Percentiles rank a stretch among this genome's conserved stretches.
Conservation (phyloP, 92 coral and sea anemone species). For the Porites divaricata region DNA sequence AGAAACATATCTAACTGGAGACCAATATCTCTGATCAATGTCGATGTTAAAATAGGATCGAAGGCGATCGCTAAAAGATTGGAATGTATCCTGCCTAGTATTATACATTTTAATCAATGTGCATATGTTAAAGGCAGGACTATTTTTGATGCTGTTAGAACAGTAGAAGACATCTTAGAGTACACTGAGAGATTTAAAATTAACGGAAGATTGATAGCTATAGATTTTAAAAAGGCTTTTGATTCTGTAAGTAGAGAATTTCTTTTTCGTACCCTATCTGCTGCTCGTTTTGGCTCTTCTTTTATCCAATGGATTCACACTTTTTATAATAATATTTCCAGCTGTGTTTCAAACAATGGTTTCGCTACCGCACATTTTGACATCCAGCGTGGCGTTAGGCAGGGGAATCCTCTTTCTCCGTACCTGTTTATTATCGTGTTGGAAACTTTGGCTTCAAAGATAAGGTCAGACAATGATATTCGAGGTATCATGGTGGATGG, state of each 20-base stretch:
- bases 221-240: conserved; percentile 43
- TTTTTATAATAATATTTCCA: conserved; percentile 20
- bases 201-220: conserved; percentile 23
- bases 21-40: conserved; percentile 9
- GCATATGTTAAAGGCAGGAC: background rate
- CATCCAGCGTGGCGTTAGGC: conserved; percentile 1
- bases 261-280: conserved; percentile 11
- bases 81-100: too few relatives aligned
- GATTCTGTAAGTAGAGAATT: conserved; percentile 20
- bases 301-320: conserved; percentile 44
- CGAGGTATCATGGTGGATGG: conserved; percentile 7
- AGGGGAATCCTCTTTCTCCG: conserved; percentile 12
- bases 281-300: conserved; percentile 43
- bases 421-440: background rate
- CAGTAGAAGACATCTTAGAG: conserved; percentile 15
- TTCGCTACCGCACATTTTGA: background rate
- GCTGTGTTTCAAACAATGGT: conserved; percentile 4
- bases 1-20: background rate
- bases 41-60: too few relatives aligned
- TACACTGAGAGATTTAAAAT: conserved; percentile 6
- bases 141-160: conserved; percentile 25
- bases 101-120: too few relatives aligned
- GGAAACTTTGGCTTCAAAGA: background rate
- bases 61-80: too few relatives aligned
- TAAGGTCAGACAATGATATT: background rate